Conservation (phyloP, 1,140 invertebrate species). For the Galleria mellonella region DNA sequence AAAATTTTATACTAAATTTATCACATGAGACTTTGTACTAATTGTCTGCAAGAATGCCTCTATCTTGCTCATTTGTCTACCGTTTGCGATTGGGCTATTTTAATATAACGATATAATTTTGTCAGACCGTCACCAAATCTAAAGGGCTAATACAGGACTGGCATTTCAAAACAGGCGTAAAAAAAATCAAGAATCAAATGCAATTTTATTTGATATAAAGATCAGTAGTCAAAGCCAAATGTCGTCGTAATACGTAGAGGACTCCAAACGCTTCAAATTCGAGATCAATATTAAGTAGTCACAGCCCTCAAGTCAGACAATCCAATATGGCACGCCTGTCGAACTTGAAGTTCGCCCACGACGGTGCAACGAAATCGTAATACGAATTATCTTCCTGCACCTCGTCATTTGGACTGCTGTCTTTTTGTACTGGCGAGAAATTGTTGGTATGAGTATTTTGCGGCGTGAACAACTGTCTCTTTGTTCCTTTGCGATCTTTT, state of each 20-base stretch:
- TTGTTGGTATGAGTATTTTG: constrained; percentile 41
- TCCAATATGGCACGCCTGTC: constrained; percentile 74
- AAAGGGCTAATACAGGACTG: too few relatives aligned
- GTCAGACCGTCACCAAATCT: too few relatives aligned
- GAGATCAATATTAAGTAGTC: neutral
- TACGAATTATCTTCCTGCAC: constrained; percentile 14
- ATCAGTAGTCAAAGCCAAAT: constrained; percentile 4
- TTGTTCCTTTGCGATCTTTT: constrained; percentile 60
- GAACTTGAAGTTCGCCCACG: constrained; percentile 78
- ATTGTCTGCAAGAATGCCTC: too few relatives aligned
- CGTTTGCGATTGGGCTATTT: too few relatives aligned
- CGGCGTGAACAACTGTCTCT: constrained; percentile 73
- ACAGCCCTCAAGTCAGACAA: constrained; percentile 56
- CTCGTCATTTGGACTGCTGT: constrained; percentile 23
- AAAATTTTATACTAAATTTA: too few relatives aligned
- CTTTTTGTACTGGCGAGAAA: constrained; percentile 42
- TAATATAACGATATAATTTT: too few relatives aligned
- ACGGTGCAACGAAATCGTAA: constrained; percentile 71
- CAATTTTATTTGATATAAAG: neutral
- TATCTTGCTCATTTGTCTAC: too few relatives aligned
- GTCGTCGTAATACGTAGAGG: too few relatives aligned
- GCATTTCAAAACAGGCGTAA: neutral
- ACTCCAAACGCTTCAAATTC: neutral
- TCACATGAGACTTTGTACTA: too few relatives aligned
- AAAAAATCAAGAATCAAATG: neutral